phyloP scores from a whole-genome alignment of 2,113 vertebrate genomes.

The Arvicanthis niloticus region DNA sequence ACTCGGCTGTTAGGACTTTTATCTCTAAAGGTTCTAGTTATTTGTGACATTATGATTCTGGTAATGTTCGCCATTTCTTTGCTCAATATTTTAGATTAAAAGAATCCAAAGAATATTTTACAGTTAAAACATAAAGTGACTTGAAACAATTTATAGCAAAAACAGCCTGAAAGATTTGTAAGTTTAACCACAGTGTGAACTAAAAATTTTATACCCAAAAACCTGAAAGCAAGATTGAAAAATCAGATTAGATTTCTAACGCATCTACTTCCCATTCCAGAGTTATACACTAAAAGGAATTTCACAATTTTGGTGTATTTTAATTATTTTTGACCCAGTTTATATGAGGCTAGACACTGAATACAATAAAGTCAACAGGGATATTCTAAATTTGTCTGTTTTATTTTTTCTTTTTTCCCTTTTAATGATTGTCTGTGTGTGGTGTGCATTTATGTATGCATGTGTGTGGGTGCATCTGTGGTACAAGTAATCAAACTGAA shows the following conservation, averaged over 20 bases:
- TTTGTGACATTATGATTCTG: slow-evolving; percentile 1
- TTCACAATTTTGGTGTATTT: not conserved
- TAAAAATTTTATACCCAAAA: slow-evolving; percentile 7
- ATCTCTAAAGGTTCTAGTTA: not conserved
- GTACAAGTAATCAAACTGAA: not conserved
- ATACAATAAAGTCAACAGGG: not conserved
- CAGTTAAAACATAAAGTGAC: not conserved
- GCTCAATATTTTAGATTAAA: slow-evolving; percentile 39
- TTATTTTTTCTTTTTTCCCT: not conserved
- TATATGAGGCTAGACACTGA: not conserved
- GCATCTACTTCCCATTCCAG: not conserved
- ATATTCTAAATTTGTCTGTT: not conserved
- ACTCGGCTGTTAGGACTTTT: slow-evolving; percentile 8
- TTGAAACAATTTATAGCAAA: not conserved
- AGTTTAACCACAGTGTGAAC: not conserved
- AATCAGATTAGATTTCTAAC: not conserved
- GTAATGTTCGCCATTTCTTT: not conserved
- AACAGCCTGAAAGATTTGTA: not conserved
- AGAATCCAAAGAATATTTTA: not conserved
- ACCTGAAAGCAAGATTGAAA: not conserved
- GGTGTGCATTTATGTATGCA: too few species aligned
- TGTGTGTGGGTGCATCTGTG: not conserved
- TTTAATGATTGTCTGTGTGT: not conserved
- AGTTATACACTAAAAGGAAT: not conserved
- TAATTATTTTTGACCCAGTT: not conserved